These are phyloP conservation scores for Conops quadrifasciatus DNA, from an alignment of 2,888 invertebrate species.

Conservation along the genomic window DNA sequence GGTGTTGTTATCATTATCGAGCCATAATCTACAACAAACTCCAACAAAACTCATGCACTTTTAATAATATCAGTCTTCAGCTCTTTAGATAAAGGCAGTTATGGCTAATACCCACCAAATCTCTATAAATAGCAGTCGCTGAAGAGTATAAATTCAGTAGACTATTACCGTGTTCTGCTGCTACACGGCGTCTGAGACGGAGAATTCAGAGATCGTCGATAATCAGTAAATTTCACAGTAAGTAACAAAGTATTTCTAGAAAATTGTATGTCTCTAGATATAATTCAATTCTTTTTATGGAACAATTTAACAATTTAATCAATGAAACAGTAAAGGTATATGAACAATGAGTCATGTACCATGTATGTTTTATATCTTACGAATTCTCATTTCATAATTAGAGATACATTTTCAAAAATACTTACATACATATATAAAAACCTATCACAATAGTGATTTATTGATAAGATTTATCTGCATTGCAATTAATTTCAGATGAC, in stretches of 20 bases:
- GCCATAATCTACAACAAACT: conserved; percentile 32
- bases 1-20: conserved; percentile 17
- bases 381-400: too few species aligned
- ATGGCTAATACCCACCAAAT: neutral
- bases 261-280: too few species aligned
- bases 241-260: neutral
- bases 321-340: too few species aligned
- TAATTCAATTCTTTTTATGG: too few species aligned
- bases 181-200: neutral
- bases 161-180: conserved; percentile 15
- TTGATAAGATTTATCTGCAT: too few species aligned
- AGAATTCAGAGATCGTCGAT: neutral
- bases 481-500: conserved; percentile 33
- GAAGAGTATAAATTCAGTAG: conserved; percentile 42
- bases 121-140: conserved; percentile 44
- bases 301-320: too few species aligned
- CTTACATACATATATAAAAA: too few species aligned
- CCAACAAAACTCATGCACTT: neutral
- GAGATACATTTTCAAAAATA: too few species aligned
- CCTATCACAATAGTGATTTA: too few species aligned
- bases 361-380: too few species aligned
- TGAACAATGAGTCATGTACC: too few species aligned
- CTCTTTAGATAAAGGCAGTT: neutral
- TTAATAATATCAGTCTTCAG: neutral
- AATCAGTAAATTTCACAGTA: neutral